Evolutionary conservation across 2,888 invertebrate species (phyloP), one percentile per base, ranked within the genome.

Genomic region (Ischnura elegans): DNA sequence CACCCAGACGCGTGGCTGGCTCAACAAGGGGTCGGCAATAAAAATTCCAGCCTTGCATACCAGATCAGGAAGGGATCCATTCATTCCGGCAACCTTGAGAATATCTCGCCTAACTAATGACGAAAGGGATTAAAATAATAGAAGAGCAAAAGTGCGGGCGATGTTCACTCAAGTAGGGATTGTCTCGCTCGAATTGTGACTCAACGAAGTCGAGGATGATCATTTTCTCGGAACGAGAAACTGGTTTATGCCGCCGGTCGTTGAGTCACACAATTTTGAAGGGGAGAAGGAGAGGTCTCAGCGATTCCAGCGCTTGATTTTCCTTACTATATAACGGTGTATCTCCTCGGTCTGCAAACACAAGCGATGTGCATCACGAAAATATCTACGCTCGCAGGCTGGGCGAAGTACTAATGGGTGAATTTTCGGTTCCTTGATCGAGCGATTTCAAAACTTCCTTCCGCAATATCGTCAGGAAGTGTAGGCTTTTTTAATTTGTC

Each of bases 241-340:
- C 90, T 55, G 90, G 90, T 90, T 87, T 90, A 36, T 36, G 4
- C 66, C 66, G 90, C 45, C 90, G 61, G 36, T 61, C 43, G 61
- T 86, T 86, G 86, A 86, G 45, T 86, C 86, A 46, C 25, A 43
- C 45, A 29, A 10, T 76, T 86, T 86, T 19, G 45, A 86, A 86
- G 46, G 45, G 86, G 36, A 86, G 46, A 43, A 21, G n/a, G n/a
- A n/a, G n/a, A n/a, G 45, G 3, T 86, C 25, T 10, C 51, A 51
- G 45, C 10, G 86, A 86, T 86, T 46, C 25, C 76, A 10, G 13
- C 76, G 29, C 76, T 36, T 36, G 8, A 36, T 76, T 76, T 76
- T 36, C 76, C 76, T 36, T 29, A 25, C 25, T 21, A 36, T 36
- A 10, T 76, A 76, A 76, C 76, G 10, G 76, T 76, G 36, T 29